Evolutionary conservation across 1,140 invertebrate species (phyloP), one percentile per base, ranked within the genome.

Genomic region (Dendrolimus punctatus): DNA sequence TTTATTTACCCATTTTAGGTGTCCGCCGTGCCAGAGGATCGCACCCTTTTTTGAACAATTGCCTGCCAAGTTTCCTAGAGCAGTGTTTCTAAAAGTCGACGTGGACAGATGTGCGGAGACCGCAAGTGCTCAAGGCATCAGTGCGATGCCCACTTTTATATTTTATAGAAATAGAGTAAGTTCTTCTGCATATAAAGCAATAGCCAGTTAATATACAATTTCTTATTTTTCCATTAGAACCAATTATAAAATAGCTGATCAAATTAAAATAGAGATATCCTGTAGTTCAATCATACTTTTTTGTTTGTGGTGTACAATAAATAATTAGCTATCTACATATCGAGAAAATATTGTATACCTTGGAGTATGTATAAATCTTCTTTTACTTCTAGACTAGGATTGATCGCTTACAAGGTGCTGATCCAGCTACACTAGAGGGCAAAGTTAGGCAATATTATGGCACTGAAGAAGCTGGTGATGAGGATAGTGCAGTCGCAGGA

Each of bases 131-230:
- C 93, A 99, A 77, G 95, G 95, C 44, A 94, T 99, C 9, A 93
- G 91, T 58, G 95, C 96, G 3, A 99, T 99, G 96, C 98, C 98
- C 6, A 99, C 98, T 5, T 99, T 99, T 76, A 93, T 98, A 58
- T 97, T 99, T 72, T 99, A 96, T 76, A 92, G 93, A 59, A 99
- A 98, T 77, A 91, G 92, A 79, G 91, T 92, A 77, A 71, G 68
- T 69, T 9, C 2, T 7, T 40, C 6, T 8, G 40, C 4, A 40
- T 6, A 9, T 8, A 1, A 23, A 23, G 23, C 23, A 23, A 23
- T 23, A 3, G 3, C 23, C 23, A 23, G 3, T 23, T 23, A 23
- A 23, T 23, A 23, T 23, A 3, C 3, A 23, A 23, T 2, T 23
- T 23, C 1, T n/a, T 23, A 23, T 2, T 23, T 23, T 1, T 23